These are phyloP conservation scores for Halcyon senegalensis DNA, from an alignment of 2,113 vertebrate genomes.

Conservation along the genomic window DNA sequence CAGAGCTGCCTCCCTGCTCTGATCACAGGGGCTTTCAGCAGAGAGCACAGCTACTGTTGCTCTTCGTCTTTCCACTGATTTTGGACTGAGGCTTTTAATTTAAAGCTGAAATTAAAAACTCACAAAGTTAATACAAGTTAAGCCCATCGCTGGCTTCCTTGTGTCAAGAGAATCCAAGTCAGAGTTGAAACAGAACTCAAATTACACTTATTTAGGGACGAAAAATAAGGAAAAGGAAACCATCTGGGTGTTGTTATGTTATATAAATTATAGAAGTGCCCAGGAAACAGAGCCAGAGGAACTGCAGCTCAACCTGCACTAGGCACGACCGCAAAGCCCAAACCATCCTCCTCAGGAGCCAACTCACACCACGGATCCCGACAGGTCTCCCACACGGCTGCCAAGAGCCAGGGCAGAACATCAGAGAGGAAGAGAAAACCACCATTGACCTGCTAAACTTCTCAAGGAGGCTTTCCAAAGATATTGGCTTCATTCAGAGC, in stretches of 20 bases:
- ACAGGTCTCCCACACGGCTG: neutral
- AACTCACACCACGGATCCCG: neutral
- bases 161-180: neutral
- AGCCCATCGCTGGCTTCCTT: neutral
- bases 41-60: neutral
- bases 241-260: neutral
- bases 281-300: neutral
- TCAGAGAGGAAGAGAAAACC: neutral
- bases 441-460: neutral
- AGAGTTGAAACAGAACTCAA: neutral
- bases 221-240: neutral
- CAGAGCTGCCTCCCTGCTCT: neutral
- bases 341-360: neutral
- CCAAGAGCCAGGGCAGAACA: neutral
- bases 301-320: neutral
- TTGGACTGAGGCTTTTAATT: neutral
- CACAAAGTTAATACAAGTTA: neutral
- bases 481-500: neutral
- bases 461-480: neutral
- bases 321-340: neutral
- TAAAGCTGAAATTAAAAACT: neutral
- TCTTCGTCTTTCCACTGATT: rapidly evolving
- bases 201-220: neutral
- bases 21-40: neutral
- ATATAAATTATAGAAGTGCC: neutral